Percentiles rank a stretch among this genome's conserved stretches.
phyloP scores from a whole-genome alignment of 2,113 vertebrate genomes.

The Corythornis madagascariensis region DNA sequence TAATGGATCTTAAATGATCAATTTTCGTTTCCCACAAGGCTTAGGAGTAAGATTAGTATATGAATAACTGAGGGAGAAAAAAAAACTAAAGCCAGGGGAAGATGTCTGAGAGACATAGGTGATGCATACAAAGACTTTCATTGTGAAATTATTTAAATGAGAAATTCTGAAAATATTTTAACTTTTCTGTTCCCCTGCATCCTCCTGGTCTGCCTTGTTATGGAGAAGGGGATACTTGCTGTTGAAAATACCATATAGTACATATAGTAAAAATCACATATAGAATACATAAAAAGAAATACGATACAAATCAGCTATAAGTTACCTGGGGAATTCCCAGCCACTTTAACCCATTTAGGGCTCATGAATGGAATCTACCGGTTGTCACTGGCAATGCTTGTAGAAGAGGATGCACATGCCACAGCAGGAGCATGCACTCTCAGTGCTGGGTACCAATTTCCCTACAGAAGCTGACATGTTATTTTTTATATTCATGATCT shows the following conservation, averaged over 20 bases:
- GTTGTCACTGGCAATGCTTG: not conserved
- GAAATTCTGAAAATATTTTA: not conserved
- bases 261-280: not conserved
- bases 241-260: not conserved
- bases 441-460: not conserved
- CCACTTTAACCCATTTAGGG: not conserved
- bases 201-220: not conserved
- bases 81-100: not conserved
- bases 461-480: not conserved
- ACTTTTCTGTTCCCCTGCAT: not conserved
- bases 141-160: not conserved
- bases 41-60: not conserved
- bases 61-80: not conserved
- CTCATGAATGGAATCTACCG: not conserved
- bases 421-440: accelerated
- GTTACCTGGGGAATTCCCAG: not conserved
- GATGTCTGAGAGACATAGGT: not conserved
- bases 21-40: not conserved
- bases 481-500: not conserved
- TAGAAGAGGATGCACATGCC: not conserved
- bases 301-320: not conserved
- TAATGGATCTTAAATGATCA: not conserved
- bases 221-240: not conserved
- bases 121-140: not conserved
- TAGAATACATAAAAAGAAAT: not conserved